phyloP scores from a whole-genome alignment of 2,113 vertebrate species.

The Zeus faber region DNA sequence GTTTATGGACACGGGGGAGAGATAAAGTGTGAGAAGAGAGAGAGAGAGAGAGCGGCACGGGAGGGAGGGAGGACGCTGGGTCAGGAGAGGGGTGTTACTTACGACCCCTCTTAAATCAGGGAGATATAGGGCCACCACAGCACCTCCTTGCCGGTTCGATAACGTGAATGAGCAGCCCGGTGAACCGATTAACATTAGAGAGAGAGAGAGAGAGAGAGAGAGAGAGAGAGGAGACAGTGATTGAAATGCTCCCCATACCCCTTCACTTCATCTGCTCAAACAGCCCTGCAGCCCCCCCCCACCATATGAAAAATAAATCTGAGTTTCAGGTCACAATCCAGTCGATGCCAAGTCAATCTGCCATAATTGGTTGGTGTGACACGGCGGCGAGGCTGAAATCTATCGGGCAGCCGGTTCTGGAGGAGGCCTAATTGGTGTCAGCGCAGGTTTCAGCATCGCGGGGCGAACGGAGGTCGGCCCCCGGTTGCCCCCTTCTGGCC shows the following conservation, averaged over 20 bases:
- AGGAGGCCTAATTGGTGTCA: conserved; percentile 77
- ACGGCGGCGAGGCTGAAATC: conserved; percentile 59
- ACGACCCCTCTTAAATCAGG: conserved; percentile 69
- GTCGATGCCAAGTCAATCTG: conserved; percentile 70
- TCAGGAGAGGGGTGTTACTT: conserved; percentile 62
- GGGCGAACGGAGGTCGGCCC: conserved; percentile 51
- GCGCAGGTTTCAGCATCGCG: conserved; percentile 57
- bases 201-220: conserved; percentile 11
- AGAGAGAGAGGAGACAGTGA: conserved; percentile 47
- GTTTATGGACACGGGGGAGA: conserved; percentile 50
- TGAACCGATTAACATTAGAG: conserved; percentile 61
- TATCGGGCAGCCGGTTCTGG: conserved; percentile 54
- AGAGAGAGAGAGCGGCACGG: conserved; percentile 10
- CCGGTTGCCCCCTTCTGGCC: too few relatives aligned
- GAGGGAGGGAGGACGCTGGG: conserved; percentile 45
- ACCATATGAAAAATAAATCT: conserved; percentile 74
- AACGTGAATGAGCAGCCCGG: conserved; percentile 13
- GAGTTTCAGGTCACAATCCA: conserved; percentile 75
- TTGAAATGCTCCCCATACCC: conserved; percentile 63
- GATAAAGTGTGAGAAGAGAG: conserved; percentile 42
- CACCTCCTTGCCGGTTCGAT: conserved; percentile 21
- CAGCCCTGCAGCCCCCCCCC: conserved; percentile 43
- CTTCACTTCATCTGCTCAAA: conserved; percentile 51
- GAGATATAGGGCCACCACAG: conserved; percentile 37
- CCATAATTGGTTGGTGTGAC: conserved; percentile 73